phyloP scores from a whole-genome alignment of 2,797 vertebrate species.

The Scolopax bukidnonensis region DNA sequence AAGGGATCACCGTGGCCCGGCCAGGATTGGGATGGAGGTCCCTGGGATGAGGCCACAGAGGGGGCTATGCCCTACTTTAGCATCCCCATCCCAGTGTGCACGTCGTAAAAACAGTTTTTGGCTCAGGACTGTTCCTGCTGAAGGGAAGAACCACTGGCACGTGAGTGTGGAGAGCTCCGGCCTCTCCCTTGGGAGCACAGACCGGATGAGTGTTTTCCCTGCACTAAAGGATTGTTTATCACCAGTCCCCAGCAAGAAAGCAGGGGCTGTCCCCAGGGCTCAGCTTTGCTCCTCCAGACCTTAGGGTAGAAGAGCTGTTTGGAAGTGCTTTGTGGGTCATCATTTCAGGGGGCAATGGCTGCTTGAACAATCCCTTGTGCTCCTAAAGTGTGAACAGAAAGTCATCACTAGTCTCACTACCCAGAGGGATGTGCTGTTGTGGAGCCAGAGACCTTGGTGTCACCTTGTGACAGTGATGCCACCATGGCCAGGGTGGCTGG shows the following conservation, averaged over 20 bases:
- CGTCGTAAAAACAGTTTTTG: neutral
- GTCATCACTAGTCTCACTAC: neutral
- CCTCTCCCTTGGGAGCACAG: neutral
- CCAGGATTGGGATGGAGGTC: neutral
- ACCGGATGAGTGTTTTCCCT: neutral
- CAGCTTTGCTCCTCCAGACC: neutral
- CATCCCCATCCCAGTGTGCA: neutral
- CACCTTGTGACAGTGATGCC: neutral
- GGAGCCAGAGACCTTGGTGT: neutral
- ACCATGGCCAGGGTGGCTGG: rapidly evolving
- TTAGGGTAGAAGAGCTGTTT: neutral
- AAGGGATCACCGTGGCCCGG: constrained; percentile 42
- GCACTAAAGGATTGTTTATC: neutral
- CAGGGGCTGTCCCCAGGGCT: neutral
- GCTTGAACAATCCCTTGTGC: neutral
- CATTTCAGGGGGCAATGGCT: neutral
- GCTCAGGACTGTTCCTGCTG: neutral
- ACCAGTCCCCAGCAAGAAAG: neutral
- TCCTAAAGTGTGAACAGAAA: neutral
- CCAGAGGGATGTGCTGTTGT: neutral
- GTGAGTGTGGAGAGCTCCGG: neutral
- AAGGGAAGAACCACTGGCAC: neutral
- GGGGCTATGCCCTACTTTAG: neutral
- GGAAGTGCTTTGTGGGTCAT: neutral
- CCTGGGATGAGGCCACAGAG: neutral